Percentiles rank a stretch among this genome's conserved stretches.
phyloP scores from a whole-genome alignment of 1,140 invertebrate genomes.

The Uloborus diversus region DNA sequence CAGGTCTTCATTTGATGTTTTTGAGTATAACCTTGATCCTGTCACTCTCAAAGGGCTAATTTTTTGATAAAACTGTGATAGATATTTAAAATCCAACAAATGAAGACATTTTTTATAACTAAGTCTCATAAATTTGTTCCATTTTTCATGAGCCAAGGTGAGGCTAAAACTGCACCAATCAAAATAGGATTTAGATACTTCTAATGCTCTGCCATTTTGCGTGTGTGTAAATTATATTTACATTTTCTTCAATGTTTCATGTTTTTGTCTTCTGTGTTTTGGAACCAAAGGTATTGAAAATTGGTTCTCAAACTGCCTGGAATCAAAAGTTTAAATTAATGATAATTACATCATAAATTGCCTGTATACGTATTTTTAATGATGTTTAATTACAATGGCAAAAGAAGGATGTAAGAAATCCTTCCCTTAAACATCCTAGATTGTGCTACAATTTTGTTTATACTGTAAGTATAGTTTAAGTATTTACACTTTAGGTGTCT shows the following conservation, averaged over 20 bases:
- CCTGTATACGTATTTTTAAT: slow-evolving; percentile 52
- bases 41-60: slow-evolving; percentile 9
- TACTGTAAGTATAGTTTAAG: not conserved
- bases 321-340: slow-evolving; percentile 43
- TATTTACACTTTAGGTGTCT: not conserved
- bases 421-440: not conserved
- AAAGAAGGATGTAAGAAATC: not conserved
- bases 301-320: slow-evolving; percentile 52
- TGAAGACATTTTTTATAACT: slow-evolving; percentile 10
- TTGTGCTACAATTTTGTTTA: not conserved
- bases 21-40: not conserved
- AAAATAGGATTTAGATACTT: slow-evolving; percentile 45
- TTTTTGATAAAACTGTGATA: slow-evolving; percentile 47
- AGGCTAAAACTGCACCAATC: slow-evolving; percentile 55
- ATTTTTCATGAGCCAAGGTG: slow-evolving; percentile 26
- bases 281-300: slow-evolving; percentile 46
- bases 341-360: slow-evolving; percentile 10
- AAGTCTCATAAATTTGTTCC: slow-evolving; percentile 15
- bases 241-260: slow-evolving; percentile 42
- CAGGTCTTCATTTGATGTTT: not conserved
- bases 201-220: slow-evolving; percentile 33
- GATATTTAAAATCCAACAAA: slow-evolving; percentile 21
- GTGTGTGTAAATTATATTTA: slow-evolving; percentile 9
- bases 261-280: slow-evolving; percentile 47
- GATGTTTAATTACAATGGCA: not conserved